Evolutionary conservation across 64 coral and sea anemone species (phyloP).

Genomic region (Anthopleura sola): DNA sequence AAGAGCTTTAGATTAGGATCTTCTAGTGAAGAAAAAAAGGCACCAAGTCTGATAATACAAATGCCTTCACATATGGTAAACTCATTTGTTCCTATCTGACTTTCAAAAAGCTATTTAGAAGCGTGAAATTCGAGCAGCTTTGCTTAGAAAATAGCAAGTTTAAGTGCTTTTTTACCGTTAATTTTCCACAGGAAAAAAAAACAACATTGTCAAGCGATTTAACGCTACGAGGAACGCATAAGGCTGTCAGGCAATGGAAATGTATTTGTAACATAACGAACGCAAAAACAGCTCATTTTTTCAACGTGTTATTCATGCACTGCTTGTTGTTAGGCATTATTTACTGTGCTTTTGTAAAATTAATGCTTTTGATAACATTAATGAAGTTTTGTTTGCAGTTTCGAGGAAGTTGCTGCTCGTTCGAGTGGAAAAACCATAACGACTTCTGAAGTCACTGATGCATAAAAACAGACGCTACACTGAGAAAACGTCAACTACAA

Average conservation of each 20-base stretch:
- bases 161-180: neutral
- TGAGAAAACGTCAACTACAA: neutral
- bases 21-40: neutral
- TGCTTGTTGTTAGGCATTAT: neutral
- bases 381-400: neutral
- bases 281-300: neutral
- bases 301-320: neutral
- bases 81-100: neutral
- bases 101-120: neutral
- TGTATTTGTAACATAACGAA: neutral
- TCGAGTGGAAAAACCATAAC: conserved; percentile 12
- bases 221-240: neutral
- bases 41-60: neutral
- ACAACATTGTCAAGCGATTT: neutral
- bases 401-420: neutral
- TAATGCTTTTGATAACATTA: neutral
- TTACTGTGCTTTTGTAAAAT: neutral
- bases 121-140: neutral
- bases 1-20: neutral
- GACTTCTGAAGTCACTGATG: neutral
- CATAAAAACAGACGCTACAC: conserved; percentile 3
- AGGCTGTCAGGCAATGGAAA: neutral
- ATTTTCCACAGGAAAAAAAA: conserved; percentile 3
- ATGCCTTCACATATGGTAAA: neutral
- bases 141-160: neutral